A percentile compares a stretch with the other conserved stretches of the same genome.
Evolutionary conservation across 1,140 invertebrate genomes (phyloP).

Genomic region (Orchesella cincta): DNA sequence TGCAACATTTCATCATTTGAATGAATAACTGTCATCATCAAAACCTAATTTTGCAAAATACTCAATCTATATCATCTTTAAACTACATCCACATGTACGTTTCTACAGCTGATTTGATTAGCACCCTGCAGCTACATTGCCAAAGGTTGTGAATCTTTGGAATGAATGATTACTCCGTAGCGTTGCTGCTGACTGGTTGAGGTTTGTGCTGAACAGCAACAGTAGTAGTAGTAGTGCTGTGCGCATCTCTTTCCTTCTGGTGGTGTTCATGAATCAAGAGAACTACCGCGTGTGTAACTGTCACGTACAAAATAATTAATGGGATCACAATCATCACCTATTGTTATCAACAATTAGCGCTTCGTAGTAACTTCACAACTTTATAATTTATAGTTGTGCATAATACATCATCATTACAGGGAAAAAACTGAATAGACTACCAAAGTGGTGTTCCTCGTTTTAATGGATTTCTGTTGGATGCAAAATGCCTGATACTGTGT

Average conservation of each 20-base stretch:
- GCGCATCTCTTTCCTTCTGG: neutral
- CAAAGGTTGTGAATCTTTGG: slow-evolving; percentile 22
- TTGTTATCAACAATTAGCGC: neutral
- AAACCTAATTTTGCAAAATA: no score
- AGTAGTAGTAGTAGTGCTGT: neutral
- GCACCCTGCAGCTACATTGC: slow-evolving; percentile 16
- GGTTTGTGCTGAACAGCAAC: neutral
- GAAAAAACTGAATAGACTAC: neutral
- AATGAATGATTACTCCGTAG: neutral
- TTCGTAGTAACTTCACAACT: neutral
- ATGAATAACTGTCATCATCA: no score
- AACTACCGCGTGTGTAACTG: no score
- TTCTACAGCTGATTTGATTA: slow-evolving; percentile 19
- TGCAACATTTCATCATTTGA: no score
- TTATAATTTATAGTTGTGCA: neutral
- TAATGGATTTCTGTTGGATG: neutral
- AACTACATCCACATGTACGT: neutral
- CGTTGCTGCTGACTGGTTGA: no score
- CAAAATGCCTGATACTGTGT: neutral
- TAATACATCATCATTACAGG: neutral
- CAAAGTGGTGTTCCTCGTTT: no score
- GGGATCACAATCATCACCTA: slow-evolving; percentile 10
- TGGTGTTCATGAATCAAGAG: slow-evolving; percentile 5
- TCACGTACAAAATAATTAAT: slow-evolving; percentile 16
- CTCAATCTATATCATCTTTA: neutral